Evolutionary conservation across 2,797 vertebrate species (phyloP), one percentile per base, ranked within the genome.

Genomic region (Simalia tracyae): DNA sequence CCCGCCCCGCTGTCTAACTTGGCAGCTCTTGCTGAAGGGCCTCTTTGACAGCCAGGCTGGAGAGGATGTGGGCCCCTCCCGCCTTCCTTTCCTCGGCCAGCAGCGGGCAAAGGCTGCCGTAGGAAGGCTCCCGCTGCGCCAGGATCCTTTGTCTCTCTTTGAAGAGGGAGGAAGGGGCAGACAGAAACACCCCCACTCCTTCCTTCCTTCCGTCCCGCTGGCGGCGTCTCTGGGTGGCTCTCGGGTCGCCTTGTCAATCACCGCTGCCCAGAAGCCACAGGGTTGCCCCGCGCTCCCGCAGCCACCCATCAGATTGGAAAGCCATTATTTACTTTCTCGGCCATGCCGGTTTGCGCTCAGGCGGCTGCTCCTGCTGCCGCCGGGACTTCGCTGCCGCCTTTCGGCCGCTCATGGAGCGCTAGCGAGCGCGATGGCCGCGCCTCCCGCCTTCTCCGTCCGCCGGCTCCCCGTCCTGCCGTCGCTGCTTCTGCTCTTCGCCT

Each of bases 271-370:
- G 91, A 59, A 87, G 90, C 81, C 26, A 60, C 84, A 50, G 90
- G 72, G 89, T 64, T 42, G 85, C 66, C 81, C 90, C 54, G 89
- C 86, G 50, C 88, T 59, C 92, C 46, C 92, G 63, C 94, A 88
- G 96, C 93, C 92, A 14, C 93, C 95, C 90, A 72, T 94, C 96
- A 95, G 96, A 95, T 94, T 96, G 96, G 93, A 96, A 97, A 97
- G 96, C 94, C 96, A 97, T 97, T 97, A 96, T 96, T 94, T 95
- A 94, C 94, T 95, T 93, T 92, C 93, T 96, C 95, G 95, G 96
- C 97, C 96, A 97, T 97, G 97, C 96, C 92, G 96, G 89, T 24
- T 92, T 91, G 94, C 61, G 93, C 94, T 88, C 92, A 90, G 94
- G 92, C 94, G 92, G 93, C 95, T 89, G 93, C 94, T 93, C 91